Percentiles rank a stretch among this genome's conserved stretches.
phyloP scores from a whole-genome alignment of 64 coral and sea anemone genomes.

The Montipora capricornis region DNA sequence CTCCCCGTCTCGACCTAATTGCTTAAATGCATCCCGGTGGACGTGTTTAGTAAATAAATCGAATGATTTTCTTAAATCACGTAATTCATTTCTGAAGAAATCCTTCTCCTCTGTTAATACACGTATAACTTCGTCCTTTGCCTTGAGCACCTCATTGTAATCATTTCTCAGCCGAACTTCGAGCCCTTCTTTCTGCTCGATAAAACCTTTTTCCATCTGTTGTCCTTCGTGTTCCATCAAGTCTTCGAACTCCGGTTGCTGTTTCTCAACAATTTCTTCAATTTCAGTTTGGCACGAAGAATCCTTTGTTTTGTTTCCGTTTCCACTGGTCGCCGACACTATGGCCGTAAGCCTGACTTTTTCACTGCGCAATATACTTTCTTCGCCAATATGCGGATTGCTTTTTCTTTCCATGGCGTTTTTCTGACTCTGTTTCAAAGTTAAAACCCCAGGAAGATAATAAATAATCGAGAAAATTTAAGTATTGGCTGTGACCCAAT shows the following conservation, averaged over 20 bases:
- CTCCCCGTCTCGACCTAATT: background rate
- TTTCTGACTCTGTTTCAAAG: background rate
- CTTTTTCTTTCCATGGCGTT: conserved; percentile 1
- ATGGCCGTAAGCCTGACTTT: background rate
- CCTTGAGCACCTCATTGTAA: conserved; percentile 47
- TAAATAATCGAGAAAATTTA: background rate
- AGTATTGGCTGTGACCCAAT: background rate
- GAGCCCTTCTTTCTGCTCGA: conserved; percentile 35
- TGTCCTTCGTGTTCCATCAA: conserved; percentile 30
- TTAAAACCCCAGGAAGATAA: background rate
- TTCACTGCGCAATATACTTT: background rate
- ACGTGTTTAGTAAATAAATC: conserved; percentile 46
- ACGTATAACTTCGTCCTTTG: conserved; percentile 58
- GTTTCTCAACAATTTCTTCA: conserved; percentile 18
- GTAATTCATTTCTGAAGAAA: conserved; percentile 44
- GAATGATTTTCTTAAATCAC: conserved; percentile 56
- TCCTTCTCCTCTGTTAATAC: conserved; percentile 70
- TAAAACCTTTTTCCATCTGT: conserved; percentile 34
- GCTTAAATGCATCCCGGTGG: conserved; percentile 6
- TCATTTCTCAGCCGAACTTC: conserved; percentile 26
- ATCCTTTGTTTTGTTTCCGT: background rate
- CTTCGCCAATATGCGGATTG: background rate
- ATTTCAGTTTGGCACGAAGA: conserved; percentile 47
- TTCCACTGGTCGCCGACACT: background rate
- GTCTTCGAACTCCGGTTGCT: conserved; percentile 24